These are phyloP conservation scores for Hydrocynus forskahlii DNA, from an alignment of 2,797 vertebrate genomes.

Conservation along the genomic window DNA sequence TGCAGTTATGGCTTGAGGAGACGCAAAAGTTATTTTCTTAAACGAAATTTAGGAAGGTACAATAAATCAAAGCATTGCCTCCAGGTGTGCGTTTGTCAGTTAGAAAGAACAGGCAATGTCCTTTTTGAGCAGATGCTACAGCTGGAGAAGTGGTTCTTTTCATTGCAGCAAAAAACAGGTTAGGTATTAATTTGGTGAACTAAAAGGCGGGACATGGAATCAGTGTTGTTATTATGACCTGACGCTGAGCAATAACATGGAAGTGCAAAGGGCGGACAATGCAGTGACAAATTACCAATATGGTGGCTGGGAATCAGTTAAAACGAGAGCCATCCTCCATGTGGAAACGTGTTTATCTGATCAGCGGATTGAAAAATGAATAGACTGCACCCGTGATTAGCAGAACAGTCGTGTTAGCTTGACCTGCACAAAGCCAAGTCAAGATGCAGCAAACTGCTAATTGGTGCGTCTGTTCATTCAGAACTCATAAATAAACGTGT, in stretches of 20 bases:
- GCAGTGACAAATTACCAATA: not conserved
- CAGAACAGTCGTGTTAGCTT: not conserved
- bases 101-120: not conserved
- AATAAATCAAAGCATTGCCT: not conserved
- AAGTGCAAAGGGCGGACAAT: not conserved
- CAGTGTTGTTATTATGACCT: not conserved
- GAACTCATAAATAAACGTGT: not conserved
- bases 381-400: not conserved
- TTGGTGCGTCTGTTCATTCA: not conserved
- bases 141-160: constrained; percentile 14
- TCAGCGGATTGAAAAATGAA: not conserved
- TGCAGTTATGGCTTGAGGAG: not conserved
- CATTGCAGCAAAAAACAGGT: not conserved
- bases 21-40: not conserved
- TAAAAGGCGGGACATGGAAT: not conserved
- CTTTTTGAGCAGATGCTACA: not conserved
- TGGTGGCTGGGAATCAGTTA: not conserved
- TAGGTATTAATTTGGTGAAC: not conserved
- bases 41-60: not conserved
- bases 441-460: not conserved
- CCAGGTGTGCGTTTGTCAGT: constrained; percentile 1
- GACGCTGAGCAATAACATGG: not conserved
- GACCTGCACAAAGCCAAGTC: not conserved
- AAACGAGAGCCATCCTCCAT: not conserved
- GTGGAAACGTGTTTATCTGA: not conserved